phyloP scores from a whole-genome alignment of 53 echinoderm and acorn worm genomes.

The Arbacia lixula region DNA sequence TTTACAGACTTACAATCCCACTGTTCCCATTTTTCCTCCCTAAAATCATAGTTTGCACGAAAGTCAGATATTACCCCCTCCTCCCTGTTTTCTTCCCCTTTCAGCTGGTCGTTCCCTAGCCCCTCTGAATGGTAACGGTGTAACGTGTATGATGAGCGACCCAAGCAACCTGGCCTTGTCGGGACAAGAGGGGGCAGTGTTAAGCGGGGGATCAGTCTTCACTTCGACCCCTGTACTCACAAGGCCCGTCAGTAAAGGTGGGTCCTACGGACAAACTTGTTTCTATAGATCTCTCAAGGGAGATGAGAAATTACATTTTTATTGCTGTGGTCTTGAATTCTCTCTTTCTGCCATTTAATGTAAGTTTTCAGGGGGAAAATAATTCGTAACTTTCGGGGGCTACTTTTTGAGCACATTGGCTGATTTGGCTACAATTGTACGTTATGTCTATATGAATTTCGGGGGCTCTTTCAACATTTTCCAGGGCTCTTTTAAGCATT shows the following conservation, averaged over 20 bases:
- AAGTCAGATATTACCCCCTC: not conserved
- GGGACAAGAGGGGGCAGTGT: not conserved
- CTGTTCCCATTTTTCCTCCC: not conserved
- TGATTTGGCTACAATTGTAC: too few relatives aligned
- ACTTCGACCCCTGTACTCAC: conserved; percentile 29
- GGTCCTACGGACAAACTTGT: not conserved
- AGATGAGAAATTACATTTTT: not conserved
- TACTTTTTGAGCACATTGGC: too few relatives aligned
- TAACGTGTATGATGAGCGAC: conserved; percentile 4
- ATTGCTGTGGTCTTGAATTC: not conserved
- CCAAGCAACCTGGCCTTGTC: conserved; percentile 4
- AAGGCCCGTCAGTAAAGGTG: conserved; percentile 14
- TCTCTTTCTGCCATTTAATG: too few relatives aligned
- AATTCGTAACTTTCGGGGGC: too few relatives aligned
- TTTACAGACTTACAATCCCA: too few relatives aligned
- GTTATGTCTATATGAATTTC: too few relatives aligned
- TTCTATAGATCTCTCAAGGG: too few relatives aligned
- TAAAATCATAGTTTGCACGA: not conserved
- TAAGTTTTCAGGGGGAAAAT: too few relatives aligned
- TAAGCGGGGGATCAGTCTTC: conserved; percentile 11
- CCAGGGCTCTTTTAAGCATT: too few relatives aligned
- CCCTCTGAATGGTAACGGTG: conserved; percentile 22
- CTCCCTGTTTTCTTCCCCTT: not conserved
- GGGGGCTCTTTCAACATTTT: too few relatives aligned
- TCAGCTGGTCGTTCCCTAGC: not conserved